phyloP scores from a whole-genome alignment of 1,140 invertebrate species.

The Steinernema khuongi region DNA sequence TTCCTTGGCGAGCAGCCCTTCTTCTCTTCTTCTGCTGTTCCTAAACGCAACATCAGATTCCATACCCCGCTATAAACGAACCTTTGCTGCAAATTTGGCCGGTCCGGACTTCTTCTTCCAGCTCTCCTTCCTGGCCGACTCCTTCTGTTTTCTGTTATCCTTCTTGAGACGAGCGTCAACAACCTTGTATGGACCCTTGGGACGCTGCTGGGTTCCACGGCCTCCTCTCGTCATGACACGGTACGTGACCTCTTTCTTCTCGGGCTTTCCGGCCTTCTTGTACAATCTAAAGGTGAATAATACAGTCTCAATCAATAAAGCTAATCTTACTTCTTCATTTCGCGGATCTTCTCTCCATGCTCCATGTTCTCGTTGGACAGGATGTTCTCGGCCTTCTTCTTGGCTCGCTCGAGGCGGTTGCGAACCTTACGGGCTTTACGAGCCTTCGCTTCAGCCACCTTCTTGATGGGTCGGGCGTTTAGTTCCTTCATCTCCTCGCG shows the following conservation, averaged over 20 bases:
- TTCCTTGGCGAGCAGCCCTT: not conserved
- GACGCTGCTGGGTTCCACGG: slow-evolving; percentile 72
- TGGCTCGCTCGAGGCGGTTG: slow-evolving; percentile 74
- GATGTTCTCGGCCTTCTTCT: slow-evolving; percentile 86
- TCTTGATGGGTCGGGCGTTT: slow-evolving; percentile 89
- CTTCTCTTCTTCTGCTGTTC: slow-evolving; percentile 8
- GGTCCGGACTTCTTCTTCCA: slow-evolving; percentile 18
- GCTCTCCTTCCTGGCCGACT: slow-evolving; percentile 50
- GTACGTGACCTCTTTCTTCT: slow-evolving; percentile 82
- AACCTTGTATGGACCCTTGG: slow-evolving; percentile 78
- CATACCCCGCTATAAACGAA: too few relatives aligned
- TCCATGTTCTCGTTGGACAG: slow-evolving; percentile 82
- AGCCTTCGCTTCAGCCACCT: slow-evolving; percentile 94
- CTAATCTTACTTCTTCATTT: slow-evolving; percentile 75
- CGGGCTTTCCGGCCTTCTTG: slow-evolving; percentile 71
- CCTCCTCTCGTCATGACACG: slow-evolving; percentile 85
- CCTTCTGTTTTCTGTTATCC: slow-evolving; percentile 71
- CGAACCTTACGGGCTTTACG: slow-evolving; percentile 63
- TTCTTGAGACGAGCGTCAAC: slow-evolving; percentile 95
- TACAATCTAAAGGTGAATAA: slow-evolving; percentile 74
- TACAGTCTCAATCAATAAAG: slow-evolving; percentile 2
- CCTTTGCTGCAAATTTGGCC: too few relatives aligned
- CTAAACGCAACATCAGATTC: not conserved
- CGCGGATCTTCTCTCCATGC: slow-evolving; percentile 81
- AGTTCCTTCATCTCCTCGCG: slow-evolving; percentile 71